Evolutionary conservation across 1,140 invertebrate species (phyloP), one percentile per base, ranked within the genome.

Genomic region (Ladona fulva): DNA sequence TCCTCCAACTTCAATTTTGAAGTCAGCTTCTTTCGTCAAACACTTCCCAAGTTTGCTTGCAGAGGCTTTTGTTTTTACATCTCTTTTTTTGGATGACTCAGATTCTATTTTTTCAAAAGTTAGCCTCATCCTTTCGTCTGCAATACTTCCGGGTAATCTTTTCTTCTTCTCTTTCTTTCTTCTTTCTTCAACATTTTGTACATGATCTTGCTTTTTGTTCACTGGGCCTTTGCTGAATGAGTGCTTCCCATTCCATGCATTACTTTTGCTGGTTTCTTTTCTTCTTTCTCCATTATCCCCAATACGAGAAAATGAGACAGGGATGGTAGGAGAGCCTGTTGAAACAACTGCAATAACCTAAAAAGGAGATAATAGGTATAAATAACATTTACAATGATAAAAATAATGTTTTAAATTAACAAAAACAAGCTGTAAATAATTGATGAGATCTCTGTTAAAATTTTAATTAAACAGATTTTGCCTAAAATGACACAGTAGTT

Each of bases 251-350:
- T 76, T 44, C 76, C 76, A 66, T 76, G 77, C 75, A 81, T 78
- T 52, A 24, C 37, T 78, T 78, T 78, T 77, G 59, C n/a, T 75
- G 76, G 24, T 78, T 77, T 77, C 25, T 19, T 14, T 42, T 77
- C 59, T 75, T 78, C 76, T 66, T 77, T 82, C 73, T 82, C 80
- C 6, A 52, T 76, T 25, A 25, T 76, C 42, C 79, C 77, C 74
- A 24, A 78, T 78, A 42, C 74, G 52, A 66, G 52, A 22, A 78
- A 83, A 82, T 59, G 81, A 76, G 6, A 83, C 74, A 14, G 81
- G 77, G 42, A 88, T 80, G 11, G 87, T 89, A 10, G 87, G 86
- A 78, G 85, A 82, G 1, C 85, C 88, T 8, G 87, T 88, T 44
- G 85, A 86, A 0, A 89, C 87, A 80, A 84, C 85, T 59, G 82